Evolutionary conservation across 1,140 invertebrate species (phyloP).

Genomic region (Hetaerina americana): DNA sequence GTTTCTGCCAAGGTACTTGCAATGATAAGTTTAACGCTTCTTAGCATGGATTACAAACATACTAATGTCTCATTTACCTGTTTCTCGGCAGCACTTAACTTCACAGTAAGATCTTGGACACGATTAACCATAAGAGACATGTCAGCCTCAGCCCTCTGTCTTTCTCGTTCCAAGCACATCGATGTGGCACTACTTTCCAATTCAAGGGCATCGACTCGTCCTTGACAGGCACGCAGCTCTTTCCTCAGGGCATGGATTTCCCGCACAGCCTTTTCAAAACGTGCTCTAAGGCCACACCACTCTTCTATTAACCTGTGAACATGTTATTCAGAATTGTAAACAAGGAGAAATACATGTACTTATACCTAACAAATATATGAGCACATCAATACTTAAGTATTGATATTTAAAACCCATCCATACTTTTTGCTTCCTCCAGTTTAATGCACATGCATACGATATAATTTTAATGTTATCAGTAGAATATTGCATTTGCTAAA

Average conservation of each 20-base stretch:
- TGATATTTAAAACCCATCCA: too few species aligned
- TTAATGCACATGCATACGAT: too few species aligned
- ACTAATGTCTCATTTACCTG: constrained; percentile 31
- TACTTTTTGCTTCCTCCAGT: too few species aligned
- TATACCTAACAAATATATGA: too few species aligned
- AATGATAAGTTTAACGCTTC: too few species aligned
- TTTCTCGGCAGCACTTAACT: constrained; percentile 67
- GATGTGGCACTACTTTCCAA: constrained; percentile 36
- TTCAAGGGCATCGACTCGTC: constrained; percentile 64
- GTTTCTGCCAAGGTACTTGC: too few species aligned
- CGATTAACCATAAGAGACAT: constrained; percentile 66
- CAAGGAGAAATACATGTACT: too few species aligned
- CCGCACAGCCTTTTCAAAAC: constrained; percentile 67
- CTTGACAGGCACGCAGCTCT: constrained; percentile 65
- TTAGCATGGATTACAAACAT: not conserved
- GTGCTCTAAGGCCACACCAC: constrained; percentile 54
- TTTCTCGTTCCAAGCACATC: constrained; percentile 55
- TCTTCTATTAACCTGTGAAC: constrained; percentile 55
- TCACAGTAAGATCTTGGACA: constrained; percentile 69
- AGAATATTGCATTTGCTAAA: too few species aligned
- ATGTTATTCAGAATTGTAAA: too few species aligned
- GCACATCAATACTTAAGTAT: too few species aligned
- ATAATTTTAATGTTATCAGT: too few species aligned
- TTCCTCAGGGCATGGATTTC: constrained; percentile 71
- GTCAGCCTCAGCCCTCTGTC: constrained; percentile 53